Base-by-base conservation (phyloP, 1,140 invertebrate species). In the Aphelinus certus region DNA sequence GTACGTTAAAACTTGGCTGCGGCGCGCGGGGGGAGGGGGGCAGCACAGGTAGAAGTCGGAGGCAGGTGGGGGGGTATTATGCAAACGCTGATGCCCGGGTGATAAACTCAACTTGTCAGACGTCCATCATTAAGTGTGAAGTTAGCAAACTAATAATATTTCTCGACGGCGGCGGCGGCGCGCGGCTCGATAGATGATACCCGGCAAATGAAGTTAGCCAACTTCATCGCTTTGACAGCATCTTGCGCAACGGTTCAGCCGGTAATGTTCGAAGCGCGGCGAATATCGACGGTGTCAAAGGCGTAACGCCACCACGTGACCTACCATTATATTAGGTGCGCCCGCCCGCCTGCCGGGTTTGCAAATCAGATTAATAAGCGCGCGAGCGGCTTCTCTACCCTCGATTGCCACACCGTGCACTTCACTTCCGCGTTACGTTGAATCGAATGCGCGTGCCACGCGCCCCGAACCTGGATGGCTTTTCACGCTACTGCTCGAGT, bases 51-150 rank as follows among this genome's bases (percentile, higher is more conserved):
- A 4, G 51, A 53, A 53, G 51, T 53, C 4, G 51, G n/a, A n/a
- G 51, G 51, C 4, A 53, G 51, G 51, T 9, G 7, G 53, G 46
- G 4, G 71, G 49, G 51, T 64, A 70, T 75, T 75, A 75, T 75
- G 67, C 67, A 70, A 75, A 65, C 55, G 42, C 42, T 55, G 61
- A 70, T 70, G 62, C 65, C 42, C 61, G 58, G 42, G 26, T 58
- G 67, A 70, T 75, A 71, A 76, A 76, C 74, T 60, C 56, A 76
- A 76, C 9, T 71, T 76, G 62, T 62, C 68, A 63, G 45, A 75
- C 60, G 73, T 75, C 73, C 73, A 75, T 75, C 73, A 69, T 75
- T 75, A 75, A 68, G 66, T 63, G 61, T 57, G 66, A 69, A 75
- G 73, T 75, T 75, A 64, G 58, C 42, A 9, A 69, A 75, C 73